phyloP scores from a whole-genome alignment of 2,113 vertebrate species.

The Chaetops frenatus region DNA sequence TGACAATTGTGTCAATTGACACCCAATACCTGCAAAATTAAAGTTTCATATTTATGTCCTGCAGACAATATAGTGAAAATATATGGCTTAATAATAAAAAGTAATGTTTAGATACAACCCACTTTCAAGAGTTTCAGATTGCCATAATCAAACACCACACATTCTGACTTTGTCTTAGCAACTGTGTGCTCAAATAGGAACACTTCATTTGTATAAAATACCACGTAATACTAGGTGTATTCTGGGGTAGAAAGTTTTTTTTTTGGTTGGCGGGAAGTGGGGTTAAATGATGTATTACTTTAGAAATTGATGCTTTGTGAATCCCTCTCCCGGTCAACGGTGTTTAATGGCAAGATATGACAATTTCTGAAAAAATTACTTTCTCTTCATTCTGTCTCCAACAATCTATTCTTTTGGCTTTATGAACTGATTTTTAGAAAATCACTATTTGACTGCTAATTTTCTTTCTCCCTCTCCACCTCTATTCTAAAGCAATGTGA shows the following conservation, averaged over 20 bases:
- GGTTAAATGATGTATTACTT: not conserved
- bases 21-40: not conserved
- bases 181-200: not conserved
- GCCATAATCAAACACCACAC: not conserved
- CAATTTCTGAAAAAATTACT: slow-evolving; percentile 13
- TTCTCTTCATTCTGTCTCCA: not conserved
- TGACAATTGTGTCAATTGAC: not conserved
- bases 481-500: not conserved
- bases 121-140: not conserved
- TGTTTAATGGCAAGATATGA: not conserved
- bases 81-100: not conserved
- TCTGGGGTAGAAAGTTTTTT: not conserved
- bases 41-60: not conserved
- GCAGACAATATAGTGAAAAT: not conserved
- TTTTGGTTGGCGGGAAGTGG: not conserved
- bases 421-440: not conserved
- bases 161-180: not conserved
- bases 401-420: not conserved
- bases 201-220: not conserved
- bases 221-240: not conserved
- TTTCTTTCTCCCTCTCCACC: not conserved
- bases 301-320: not conserved
- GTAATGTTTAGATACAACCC: not conserved
- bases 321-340: accelerated
- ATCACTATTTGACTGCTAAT: not conserved